phyloP scores from a whole-genome alignment of 1,140 invertebrate genomes.

The Zophobas atratus region DNA sequence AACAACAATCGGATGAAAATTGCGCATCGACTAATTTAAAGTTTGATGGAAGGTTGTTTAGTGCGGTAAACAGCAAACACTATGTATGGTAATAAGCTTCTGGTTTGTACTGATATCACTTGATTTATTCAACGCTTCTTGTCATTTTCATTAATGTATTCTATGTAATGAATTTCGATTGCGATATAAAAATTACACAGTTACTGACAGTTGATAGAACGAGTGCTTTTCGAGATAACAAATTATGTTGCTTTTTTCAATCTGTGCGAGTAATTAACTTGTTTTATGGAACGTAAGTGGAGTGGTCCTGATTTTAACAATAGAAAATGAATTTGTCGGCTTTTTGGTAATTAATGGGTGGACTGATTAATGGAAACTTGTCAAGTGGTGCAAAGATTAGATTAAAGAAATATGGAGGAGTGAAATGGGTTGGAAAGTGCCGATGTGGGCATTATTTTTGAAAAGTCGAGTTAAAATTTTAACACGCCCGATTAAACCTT shows the following conservation, averaged over 20 bases:
- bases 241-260: constrained; percentile 1
- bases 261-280: constrained; percentile 4
- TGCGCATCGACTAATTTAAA: constrained; percentile 17
- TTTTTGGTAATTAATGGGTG: constrained; percentile 8
- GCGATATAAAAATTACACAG: constrained; percentile 9
- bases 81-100: constrained; percentile 42
- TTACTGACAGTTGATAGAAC: constrained; percentile 1
- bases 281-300: background rate
- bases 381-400: too few species aligned
- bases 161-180: constrained; percentile 3
- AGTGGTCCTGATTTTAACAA: background rate
- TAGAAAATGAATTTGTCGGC: background rate
- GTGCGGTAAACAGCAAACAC: constrained; percentile 32
- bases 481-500: too few species aligned
- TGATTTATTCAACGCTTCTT: constrained; percentile 35
- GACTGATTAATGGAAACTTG: constrained; percentile 18
- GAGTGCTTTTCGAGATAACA: constrained; percentile 20
- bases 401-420: too few species aligned
- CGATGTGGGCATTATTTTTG: too few species aligned
- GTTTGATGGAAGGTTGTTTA: constrained; percentile 27
- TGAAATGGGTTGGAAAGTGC: too few species aligned
- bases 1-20: constrained; percentile 2
- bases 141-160: constrained; percentile 37
- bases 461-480: too few species aligned
- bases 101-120: constrained; percentile 28